Conservation (phyloP, 2,888 invertebrate species). For the Villa cingulata region DNA sequence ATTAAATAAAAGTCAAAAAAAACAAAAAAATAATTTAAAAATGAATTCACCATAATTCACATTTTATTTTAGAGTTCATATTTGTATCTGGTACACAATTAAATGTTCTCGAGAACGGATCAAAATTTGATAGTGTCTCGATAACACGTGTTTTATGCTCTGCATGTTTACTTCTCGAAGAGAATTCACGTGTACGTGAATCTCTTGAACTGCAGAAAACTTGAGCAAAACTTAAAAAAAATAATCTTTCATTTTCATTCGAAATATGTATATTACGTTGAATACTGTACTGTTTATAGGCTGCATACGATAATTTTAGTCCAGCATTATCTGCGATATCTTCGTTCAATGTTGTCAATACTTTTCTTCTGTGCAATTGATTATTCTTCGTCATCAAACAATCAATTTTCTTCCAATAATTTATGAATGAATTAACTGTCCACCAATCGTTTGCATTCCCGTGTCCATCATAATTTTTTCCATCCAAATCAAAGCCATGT, state of each 20-base stretch:
- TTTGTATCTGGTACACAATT: background rate
- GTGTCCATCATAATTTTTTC: constrained; percentile 66
- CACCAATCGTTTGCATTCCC: constrained; percentile 15
- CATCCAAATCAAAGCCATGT: constrained; percentile 69
- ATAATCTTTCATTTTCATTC: constrained; percentile 2
- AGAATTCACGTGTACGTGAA: constrained; percentile 52
- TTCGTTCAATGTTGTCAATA: constrained; percentile 8
- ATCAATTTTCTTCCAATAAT: background rate
- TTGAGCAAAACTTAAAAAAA: constrained; percentile 9
- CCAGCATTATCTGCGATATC: constrained; percentile 14
- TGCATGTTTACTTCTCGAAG: constrained; percentile 41
- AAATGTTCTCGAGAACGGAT: constrained; percentile 3
- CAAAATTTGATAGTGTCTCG: constrained; percentile 4
- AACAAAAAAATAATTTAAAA: background rate
- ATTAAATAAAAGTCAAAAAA: background rate
- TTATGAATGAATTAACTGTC: background rate
- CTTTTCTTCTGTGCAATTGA: background rate
- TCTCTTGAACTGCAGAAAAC: constrained; percentile 33
- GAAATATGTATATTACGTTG: too few species aligned
- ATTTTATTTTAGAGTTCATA: constrained; percentile 7
- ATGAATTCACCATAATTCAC: constrained; percentile 3
- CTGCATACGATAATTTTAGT: constrained; percentile 5
- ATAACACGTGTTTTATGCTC: constrained; percentile 1
- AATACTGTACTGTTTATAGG: constrained; percentile 1
- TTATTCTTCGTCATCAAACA: constrained; percentile 4